phyloP scores from a whole-genome alignment of 2,113 vertebrate species.

The Actinemys pallida region DNA sequence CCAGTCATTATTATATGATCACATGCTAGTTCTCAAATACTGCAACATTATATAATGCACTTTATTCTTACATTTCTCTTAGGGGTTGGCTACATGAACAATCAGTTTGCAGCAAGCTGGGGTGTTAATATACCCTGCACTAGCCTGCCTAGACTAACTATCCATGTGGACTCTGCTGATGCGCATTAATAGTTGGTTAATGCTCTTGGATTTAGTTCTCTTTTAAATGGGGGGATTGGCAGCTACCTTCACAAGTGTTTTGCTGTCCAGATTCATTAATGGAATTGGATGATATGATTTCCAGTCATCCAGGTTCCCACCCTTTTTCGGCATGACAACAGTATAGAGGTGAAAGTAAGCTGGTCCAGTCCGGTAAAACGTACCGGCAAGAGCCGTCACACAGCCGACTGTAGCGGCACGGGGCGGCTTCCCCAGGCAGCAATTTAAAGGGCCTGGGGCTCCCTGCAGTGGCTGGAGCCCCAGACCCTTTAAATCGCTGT shows the following conservation, averaged over 20 bases:
- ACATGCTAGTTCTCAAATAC: not conserved
- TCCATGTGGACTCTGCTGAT: not conserved
- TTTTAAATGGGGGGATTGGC: not conserved
- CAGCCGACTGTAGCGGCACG: too few relatives aligned
- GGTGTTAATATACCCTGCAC: not conserved
- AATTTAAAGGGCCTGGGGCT: too few relatives aligned
- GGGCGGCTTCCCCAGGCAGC: too few relatives aligned
- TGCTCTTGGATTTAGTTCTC: not conserved
- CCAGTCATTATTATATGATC: not conserved
- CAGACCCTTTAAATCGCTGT: too few relatives aligned
- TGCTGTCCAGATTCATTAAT: too few relatives aligned
- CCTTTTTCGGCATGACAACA: not conserved
- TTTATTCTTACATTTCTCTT: not conserved
- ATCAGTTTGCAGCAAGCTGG: not conserved
- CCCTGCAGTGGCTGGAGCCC: too few relatives aligned
- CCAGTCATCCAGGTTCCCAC: not conserved
- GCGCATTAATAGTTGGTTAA: too few relatives aligned
- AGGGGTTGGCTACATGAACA: not conserved
- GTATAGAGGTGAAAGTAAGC: too few relatives aligned
- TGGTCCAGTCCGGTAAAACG: too few relatives aligned
- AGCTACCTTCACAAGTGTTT: too few relatives aligned
- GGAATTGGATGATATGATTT: too few relatives aligned
- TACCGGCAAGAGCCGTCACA: too few relatives aligned
- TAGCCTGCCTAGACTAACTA: not conserved
- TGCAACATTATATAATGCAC: not conserved